phyloP scores from a whole-genome alignment of 1,140 invertebrate species.

The Penaeus japonicus region DNA sequence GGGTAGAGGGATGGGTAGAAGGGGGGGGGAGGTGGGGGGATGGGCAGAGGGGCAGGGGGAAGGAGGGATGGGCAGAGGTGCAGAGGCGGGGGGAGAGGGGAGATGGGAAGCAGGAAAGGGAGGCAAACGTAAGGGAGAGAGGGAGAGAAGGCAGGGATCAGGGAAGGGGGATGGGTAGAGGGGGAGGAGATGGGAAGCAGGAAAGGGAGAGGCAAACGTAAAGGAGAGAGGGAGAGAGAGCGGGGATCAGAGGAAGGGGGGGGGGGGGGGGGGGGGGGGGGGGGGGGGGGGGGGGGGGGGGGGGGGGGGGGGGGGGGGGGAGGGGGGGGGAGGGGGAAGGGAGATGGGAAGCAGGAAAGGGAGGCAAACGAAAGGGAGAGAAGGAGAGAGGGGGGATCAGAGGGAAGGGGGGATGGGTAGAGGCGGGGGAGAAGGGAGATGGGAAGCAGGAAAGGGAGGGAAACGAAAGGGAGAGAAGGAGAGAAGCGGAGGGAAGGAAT shows the following conservation, averaged over 20 bases:
- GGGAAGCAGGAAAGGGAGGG: not conserved
- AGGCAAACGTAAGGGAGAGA: no score
- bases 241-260: not conserved
- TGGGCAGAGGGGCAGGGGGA: no score
- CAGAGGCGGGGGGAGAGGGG: no score
- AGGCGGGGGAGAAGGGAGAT: not conserved
- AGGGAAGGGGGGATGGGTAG: not conserved
- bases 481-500: not conserved
- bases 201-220: not conserved
- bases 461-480: not conserved
- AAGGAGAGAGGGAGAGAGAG: not conserved
- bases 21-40: no score
- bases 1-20: no score
- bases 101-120: no score
- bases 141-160: no score
- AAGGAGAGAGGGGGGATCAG: not conserved
- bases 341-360: not conserved
- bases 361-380: not conserved
- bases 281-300: not conserved
- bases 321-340: not conserved
- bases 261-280: no score
- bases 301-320: not conserved
- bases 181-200: not conserved
- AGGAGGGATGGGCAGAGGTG: no score
- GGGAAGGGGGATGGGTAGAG: not conserved